phyloP scores from a whole-genome alignment of 1,140 invertebrate species.

The Camponotus floridanus region DNA sequence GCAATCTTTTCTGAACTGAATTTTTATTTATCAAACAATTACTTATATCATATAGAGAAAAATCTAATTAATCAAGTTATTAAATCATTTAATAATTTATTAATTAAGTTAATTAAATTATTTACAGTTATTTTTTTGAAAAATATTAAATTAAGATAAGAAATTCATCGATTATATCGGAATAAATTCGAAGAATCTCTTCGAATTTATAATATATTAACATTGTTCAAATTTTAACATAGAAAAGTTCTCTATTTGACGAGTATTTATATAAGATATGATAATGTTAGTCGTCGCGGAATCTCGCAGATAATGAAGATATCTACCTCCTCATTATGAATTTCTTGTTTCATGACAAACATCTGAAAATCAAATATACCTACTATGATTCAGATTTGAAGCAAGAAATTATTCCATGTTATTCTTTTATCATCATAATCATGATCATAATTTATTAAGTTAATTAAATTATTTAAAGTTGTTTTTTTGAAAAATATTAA shows the following conservation, averaged over 20 bases:
- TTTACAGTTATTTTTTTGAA: neutral
- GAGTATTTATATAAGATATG: neutral
- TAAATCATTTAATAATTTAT: too few species aligned
- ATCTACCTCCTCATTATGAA: conserved; percentile 46
- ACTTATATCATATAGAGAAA: neutral
- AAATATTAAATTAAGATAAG: neutral
- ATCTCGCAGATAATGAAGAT: conserved; percentile 1
- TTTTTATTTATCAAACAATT: conserved; percentile 6
- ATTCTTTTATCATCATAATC: neutral
- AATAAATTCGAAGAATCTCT: neutral
- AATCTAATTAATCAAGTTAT: neutral
- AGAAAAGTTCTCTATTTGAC: neutral
- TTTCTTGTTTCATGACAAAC: conserved; percentile 65
- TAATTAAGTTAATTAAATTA: too few species aligned
- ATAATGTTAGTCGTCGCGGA: conserved; percentile 20
- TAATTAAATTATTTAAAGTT: neutral
- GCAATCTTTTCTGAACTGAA: neutral
- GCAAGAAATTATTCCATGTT: conserved; percentile 38
- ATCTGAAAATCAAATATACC: neutral
- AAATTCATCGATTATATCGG: neutral
- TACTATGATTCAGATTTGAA: conserved; percentile 55
- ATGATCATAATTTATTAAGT: neutral
- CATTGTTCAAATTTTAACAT: conserved; percentile 1
- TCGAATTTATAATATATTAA: neutral
- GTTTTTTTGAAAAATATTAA: neutral